A percentile compares a stretch with the other conserved stretches of the same genome.
These are phyloP conservation scores for Incurvaria masculella DNA, from an alignment of 2,888 invertebrate genomes.

Conservation along the genomic window DNA sequence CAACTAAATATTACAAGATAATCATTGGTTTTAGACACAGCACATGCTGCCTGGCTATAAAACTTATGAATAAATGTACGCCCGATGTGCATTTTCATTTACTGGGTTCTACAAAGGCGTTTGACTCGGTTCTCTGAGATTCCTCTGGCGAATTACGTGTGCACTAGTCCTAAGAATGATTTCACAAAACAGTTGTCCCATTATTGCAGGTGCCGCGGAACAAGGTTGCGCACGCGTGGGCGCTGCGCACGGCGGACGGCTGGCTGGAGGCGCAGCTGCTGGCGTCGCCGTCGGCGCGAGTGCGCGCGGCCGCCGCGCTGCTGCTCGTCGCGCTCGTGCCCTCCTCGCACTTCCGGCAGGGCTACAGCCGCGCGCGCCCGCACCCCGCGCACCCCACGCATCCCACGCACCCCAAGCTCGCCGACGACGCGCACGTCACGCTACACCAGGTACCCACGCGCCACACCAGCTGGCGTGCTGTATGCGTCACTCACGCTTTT, in stretches of 20 bases:
- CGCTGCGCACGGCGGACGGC: slow-evolving; percentile 84
- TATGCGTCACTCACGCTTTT: too few relatives aligned
- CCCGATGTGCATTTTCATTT: too few relatives aligned
- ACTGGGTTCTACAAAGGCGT: too few relatives aligned
- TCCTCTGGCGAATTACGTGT: too few relatives aligned
- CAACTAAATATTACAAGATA: too few relatives aligned
- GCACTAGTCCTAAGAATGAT: too few relatives aligned
- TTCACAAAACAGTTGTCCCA: not conserved
- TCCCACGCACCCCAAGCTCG: slow-evolving; percentile 38
- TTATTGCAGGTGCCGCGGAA: slow-evolving; percentile 69
- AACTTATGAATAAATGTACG: too few relatives aligned
- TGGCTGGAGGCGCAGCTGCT: slow-evolving; percentile 91
- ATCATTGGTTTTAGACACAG: too few relatives aligned
- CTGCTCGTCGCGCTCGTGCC: slow-evolving; percentile 89
- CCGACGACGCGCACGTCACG: slow-evolving; percentile 52
- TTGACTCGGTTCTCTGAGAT: too few relatives aligned
- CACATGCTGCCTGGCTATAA: too few relatives aligned
- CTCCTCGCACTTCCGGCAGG: slow-evolving; percentile 85
- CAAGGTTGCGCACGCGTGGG: slow-evolving; percentile 88
- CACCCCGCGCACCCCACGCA: slow-evolving; percentile 40
- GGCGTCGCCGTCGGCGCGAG: slow-evolving; percentile 80
- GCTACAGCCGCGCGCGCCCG: slow-evolving; percentile 67
- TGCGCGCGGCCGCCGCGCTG: slow-evolving; percentile 82
- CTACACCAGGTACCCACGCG: slow-evolving; percentile 42
- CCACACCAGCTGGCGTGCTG: too few relatives aligned